Percentiles rank a stretch among this genome's conserved stretches.
phyloP scores from a whole-genome alignment of 2,888 invertebrate species.

The Unio delphinus region DNA sequence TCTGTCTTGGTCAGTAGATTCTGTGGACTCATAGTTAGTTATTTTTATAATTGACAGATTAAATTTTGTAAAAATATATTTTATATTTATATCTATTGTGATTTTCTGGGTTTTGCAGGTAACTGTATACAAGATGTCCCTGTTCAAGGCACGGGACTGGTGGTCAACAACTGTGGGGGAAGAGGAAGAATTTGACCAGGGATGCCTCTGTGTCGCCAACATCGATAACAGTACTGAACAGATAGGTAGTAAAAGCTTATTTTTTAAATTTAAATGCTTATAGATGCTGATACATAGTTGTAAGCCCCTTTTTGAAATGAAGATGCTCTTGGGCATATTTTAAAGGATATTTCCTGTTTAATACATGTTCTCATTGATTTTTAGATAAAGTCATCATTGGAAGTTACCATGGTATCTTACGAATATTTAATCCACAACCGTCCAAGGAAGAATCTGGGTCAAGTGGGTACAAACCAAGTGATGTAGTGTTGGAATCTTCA shows the following conservation, averaged over 20 bases:
- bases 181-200: constrained; percentile 78
- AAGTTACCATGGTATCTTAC: constrained; percentile 85
- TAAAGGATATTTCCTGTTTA: background rate
- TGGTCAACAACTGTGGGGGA: constrained; percentile 85
- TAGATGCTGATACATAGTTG: background rate
- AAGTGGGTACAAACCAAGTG: constrained; percentile 66
- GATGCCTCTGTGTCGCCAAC: constrained; percentile 73
- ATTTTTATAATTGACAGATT: too few relatives aligned
- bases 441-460: constrained; percentile 69
- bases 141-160: constrained; percentile 92
- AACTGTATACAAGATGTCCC: constrained; percentile 80
- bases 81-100: too few relatives aligned
- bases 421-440: constrained; percentile 80
- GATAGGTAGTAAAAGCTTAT: constrained; percentile 31
- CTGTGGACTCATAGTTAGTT: too few relatives aligned
- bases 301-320: background rate
- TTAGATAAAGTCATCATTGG: constrained; percentile 82
- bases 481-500: constrained; percentile 83
- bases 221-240: constrained; percentile 71
- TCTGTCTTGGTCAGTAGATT: too few relatives aligned
- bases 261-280: too few relatives aligned
- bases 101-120: too few relatives aligned
- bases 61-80: too few relatives aligned
- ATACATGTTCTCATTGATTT: constrained; percentile 18
- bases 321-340: background rate